Conservation (phyloP, 2,797 vertebrate genomes). For the Botia almorhae region DNA sequence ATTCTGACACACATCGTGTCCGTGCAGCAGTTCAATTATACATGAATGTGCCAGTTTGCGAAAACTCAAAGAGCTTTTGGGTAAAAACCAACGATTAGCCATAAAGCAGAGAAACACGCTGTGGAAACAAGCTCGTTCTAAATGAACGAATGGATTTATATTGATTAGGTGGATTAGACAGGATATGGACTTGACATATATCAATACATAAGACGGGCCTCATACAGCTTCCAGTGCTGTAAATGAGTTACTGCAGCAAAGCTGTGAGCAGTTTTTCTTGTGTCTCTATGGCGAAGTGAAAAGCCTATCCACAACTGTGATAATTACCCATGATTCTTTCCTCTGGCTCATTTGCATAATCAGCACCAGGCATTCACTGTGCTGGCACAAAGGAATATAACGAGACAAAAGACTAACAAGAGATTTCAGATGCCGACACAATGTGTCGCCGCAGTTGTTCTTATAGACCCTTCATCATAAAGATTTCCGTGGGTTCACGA, state of each 20-base stretch:
- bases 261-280: slow-evolving; percentile 45
- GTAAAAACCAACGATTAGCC: background rate
- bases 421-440: slow-evolving; percentile 69
- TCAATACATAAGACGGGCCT: slow-evolving; percentile 19
- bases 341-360: slow-evolving; percentile 80
- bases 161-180: slow-evolving; percentile 25
- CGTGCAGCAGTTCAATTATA: too few relatives aligned
- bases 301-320: slow-evolving; percentile 74
- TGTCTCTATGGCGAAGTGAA: slow-evolving; percentile 64
- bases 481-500: slow-evolving; percentile 17
- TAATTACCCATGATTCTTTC: slow-evolving; percentile 83
- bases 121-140: background rate
- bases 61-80: background rate
- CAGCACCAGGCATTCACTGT: slow-evolving; percentile 80
- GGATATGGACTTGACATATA: slow-evolving; percentile 10
- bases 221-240: slow-evolving; percentile 29
- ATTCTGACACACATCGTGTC: too few relatives aligned
- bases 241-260: slow-evolving; percentile 18
- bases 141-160: slow-evolving; percentile 3
- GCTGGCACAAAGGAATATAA: slow-evolving; percentile 81
- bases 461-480: slow-evolving; percentile 47
- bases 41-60: too few relatives aligned
- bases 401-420: slow-evolving; percentile 79
- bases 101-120: background rate
- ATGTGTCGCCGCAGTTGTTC: slow-evolving; percentile 61